Conservation (phyloP, 2,113 vertebrate genomes). For the Cryptotis parvus region DNA sequence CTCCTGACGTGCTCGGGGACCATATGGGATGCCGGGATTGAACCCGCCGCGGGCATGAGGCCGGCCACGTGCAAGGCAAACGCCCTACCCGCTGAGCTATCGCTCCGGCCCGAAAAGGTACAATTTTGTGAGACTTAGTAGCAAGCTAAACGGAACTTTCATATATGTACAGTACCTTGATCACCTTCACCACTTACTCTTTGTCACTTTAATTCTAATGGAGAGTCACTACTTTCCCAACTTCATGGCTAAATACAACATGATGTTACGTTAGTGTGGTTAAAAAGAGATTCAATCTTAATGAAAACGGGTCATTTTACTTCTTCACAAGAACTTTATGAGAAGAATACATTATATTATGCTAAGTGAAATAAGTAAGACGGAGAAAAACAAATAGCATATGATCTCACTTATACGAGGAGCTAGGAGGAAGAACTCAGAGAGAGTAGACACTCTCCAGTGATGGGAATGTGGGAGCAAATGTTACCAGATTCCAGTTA, state of each 20-base stretch:
- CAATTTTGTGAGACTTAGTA: too few species aligned
- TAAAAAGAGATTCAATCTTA: not conserved
- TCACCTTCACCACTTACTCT: not conserved
- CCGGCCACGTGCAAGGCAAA: too few species aligned
- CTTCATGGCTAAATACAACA: not conserved
- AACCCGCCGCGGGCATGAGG: too few species aligned
- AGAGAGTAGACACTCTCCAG: not conserved
- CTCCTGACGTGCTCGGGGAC: too few species aligned
- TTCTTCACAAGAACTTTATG: not conserved
- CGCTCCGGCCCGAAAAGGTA: not conserved
- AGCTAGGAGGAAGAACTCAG: too few species aligned
- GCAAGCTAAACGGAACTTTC: not conserved
- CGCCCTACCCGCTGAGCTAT: too few species aligned
- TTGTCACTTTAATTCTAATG: not conserved
- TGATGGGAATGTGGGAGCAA: not conserved
- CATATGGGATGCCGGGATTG: too few species aligned
- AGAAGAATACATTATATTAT: not conserved
- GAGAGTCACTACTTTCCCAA: not conserved
- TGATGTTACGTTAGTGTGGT: not conserved
- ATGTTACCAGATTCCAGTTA: not conserved
- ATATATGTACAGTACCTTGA: accelerated
- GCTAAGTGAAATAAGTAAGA: not conserved
- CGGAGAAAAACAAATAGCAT: not conserved
- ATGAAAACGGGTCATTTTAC: not conserved
- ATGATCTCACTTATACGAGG: not conserved